A percentile compares a stretch with the other conserved stretches of the same genome.
These are phyloP conservation scores for Palythoa grandis DNA, from an alignment of 92 coral and sea anemone genomes.

Conservation along the genomic window DNA sequence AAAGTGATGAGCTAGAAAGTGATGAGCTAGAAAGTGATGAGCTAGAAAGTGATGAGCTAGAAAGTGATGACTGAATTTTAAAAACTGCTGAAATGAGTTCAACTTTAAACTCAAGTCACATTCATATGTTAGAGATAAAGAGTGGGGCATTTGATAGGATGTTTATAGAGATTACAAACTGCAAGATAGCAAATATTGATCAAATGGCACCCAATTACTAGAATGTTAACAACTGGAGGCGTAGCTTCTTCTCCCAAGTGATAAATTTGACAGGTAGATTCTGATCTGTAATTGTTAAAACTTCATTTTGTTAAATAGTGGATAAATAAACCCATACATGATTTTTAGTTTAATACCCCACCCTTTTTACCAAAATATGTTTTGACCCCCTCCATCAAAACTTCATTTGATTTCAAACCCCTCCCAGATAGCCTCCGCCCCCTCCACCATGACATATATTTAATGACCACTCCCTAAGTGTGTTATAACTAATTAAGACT, in stretches of 20 bases:
- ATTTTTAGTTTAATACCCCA: background rate
- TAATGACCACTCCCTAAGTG: too few species aligned
- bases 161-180: too few species aligned
- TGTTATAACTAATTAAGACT: too few species aligned
- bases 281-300: too few species aligned
- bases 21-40: too few species aligned
- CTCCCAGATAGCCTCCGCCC: too few species aligned
- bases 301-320: background rate
- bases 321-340: too few species aligned
- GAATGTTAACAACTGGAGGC: background rate
- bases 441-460: too few species aligned
- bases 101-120: background rate
- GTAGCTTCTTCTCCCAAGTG: background rate
- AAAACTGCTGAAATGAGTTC: background rate
- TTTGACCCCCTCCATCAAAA: background rate
- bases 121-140: too few species aligned
- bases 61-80: background rate
- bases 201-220: background rate
- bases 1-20: too few species aligned
- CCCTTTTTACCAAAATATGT: background rate
- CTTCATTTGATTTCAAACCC: too few species aligned
- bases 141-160: background rate
- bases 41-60: too few species aligned
- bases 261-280: background rate
- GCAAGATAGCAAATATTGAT: background rate